Evolutionary conservation across 2,797 vertebrate species (phyloP).

Genomic region (Coranthus polyacanthus): DNA sequence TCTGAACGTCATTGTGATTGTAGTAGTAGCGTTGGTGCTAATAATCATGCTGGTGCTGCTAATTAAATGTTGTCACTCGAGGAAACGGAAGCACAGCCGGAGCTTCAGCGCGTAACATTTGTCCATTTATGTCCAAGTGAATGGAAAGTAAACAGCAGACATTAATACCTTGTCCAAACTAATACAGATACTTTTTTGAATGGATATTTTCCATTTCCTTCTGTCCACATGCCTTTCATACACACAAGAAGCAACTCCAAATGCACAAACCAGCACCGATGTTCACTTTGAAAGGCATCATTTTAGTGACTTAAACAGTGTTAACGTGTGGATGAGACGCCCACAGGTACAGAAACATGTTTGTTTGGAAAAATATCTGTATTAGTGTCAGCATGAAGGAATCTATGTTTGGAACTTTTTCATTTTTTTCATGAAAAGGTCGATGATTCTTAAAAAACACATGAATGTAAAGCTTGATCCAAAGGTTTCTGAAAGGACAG

Average conservation of each 20-base stretch:
- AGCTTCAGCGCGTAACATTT: conserved; percentile 76
- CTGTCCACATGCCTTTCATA: too few species aligned
- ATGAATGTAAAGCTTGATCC: conserved; percentile 26
- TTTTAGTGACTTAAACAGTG: too few species aligned
- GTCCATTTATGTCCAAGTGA: background rate
- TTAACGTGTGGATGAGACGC: background rate
- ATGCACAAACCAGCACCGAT: too few species aligned
- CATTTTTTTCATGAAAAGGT: too few species aligned
- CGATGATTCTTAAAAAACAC: conserved; percentile 3
- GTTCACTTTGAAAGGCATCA: too few species aligned
- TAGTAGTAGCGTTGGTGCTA: conserved; percentile 75
- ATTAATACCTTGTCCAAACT: too few species aligned
- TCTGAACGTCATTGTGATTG: conserved; percentile 75
- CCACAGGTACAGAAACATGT: too few species aligned
- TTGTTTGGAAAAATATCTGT: too few species aligned
- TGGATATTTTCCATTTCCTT: too few species aligned
- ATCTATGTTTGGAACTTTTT: background rate
- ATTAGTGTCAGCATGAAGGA: conserved; percentile 3
- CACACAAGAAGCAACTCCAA: too few species aligned
- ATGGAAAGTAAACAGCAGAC: too few species aligned
- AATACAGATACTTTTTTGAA: too few species aligned
- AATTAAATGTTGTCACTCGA: conserved; percentile 68
- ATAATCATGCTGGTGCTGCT: conserved; percentile 68
- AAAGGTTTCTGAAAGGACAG: conserved; percentile 12
- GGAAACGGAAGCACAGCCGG: conserved; percentile 64